Conservation (phyloP, 2,113 vertebrate genomes). For the Paraplagusia blochii region DNA sequence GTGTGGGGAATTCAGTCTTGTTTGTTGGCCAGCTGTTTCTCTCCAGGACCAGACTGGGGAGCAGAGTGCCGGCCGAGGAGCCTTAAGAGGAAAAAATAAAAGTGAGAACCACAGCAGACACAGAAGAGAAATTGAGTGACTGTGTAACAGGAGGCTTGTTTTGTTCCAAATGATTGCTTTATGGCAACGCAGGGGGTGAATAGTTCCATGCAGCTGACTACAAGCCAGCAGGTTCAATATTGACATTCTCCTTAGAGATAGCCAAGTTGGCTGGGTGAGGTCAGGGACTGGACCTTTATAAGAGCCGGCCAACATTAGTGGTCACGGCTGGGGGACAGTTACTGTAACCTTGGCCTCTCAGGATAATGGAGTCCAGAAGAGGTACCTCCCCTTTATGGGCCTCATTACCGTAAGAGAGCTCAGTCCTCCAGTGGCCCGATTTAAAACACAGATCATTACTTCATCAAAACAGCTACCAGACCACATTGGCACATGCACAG, state of each 20-base stretch:
- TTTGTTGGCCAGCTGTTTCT: slow-evolving; percentile 63
- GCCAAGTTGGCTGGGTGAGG: slow-evolving; percentile 62
- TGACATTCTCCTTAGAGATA: slow-evolving; percentile 75
- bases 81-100: slow-evolving; percentile 21
- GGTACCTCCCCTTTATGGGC: slow-evolving; percentile 53
- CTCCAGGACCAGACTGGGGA: slow-evolving; percentile 36
- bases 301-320: slow-evolving; percentile 55
- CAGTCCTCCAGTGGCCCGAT: slow-evolving; percentile 51
- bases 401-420: slow-evolving; percentile 65
- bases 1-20: slow-evolving; percentile 62
- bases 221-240: slow-evolving; percentile 76
- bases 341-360: slow-evolving; percentile 63
- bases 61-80: neutral
- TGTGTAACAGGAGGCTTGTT: slow-evolving; percentile 48
- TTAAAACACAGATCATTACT: slow-evolving; percentile 67
- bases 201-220: slow-evolving; percentile 69
- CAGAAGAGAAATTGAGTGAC: slow-evolving; percentile 29
- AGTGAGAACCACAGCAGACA: slow-evolving; percentile 32
- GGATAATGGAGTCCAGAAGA: slow-evolving; percentile 60
- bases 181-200: slow-evolving; percentile 68
- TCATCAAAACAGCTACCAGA: slow-evolving; percentile 70
- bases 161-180: slow-evolving; percentile 69
- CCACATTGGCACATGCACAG: slow-evolving; percentile 42
- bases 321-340: slow-evolving; percentile 64
- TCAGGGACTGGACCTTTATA: slow-evolving; percentile 57